These are phyloP conservation scores for Octomys mimax DNA, from an alignment of 2,797 vertebrate species.

Conservation along the genomic window DNA sequence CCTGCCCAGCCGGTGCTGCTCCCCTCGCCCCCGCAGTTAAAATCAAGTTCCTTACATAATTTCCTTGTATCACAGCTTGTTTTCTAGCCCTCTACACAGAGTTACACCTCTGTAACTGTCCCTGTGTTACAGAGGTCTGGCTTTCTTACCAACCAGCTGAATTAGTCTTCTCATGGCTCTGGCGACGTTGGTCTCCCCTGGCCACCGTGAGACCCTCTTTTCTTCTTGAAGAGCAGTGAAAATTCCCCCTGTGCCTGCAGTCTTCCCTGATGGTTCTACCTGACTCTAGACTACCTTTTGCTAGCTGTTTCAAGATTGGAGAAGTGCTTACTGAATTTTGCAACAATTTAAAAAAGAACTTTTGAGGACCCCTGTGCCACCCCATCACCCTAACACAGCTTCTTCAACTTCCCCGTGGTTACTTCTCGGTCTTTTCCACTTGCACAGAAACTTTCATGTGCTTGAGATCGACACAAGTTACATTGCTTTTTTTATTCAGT, in stretches of 20 bases:
- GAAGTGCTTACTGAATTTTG: background rate
- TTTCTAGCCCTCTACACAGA: background rate
- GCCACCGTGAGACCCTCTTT: background rate
- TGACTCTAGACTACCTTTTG: background rate
- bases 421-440: background rate
- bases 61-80: background rate
- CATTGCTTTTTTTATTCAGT: background rate
- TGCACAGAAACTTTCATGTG: background rate
- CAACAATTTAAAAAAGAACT: background rate
- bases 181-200: background rate
- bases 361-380: background rate
- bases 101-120: too few relatives aligned
- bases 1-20: background rate
- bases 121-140: background rate
- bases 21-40: background rate
- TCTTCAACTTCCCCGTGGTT: background rate
- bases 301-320: background rate
- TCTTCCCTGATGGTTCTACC: background rate
- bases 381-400: background rate
- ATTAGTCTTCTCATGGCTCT: background rate
- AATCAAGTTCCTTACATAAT: background rate
- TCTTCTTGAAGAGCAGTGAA: background rate
- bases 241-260: background rate
- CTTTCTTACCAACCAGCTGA: background rate
- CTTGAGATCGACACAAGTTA: background rate